phyloP scores from a whole-genome alignment of 2,888 invertebrate genomes.

The Sepiola atlantica region DNA sequence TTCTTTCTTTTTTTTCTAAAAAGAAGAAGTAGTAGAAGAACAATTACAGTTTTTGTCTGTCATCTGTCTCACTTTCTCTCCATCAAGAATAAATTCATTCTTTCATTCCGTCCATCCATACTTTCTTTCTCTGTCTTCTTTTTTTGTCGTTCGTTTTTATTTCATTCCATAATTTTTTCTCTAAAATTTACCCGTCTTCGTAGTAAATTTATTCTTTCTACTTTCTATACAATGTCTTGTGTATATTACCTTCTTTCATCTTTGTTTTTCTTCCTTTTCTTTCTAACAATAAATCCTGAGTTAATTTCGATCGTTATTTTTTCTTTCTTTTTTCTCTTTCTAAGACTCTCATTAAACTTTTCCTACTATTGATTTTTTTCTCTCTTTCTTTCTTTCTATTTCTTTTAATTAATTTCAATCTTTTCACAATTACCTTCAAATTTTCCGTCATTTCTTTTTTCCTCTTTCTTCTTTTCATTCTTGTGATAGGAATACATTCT shows the following conservation, averaged over 20 bases:
- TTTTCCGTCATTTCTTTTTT: background rate
- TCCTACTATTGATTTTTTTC: too few species aligned
- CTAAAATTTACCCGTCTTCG: too few species aligned
- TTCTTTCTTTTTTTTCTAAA: background rate
- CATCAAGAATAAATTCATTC: background rate
- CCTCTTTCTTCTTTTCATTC: background rate
- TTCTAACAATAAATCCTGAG: too few species aligned
- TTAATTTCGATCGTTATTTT: too few species aligned
- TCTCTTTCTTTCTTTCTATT: background rate
- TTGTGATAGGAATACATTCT: too few species aligned
- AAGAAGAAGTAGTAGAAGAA: background rate
- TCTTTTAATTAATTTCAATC: background rate
- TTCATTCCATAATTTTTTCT: background rate
- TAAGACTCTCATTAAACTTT: too few species aligned
- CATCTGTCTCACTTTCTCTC: background rate
- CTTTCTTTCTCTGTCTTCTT: background rate
- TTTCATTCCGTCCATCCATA: background rate
- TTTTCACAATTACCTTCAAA: background rate
- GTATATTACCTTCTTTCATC: too few species aligned
- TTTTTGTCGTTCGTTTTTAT: background rate
- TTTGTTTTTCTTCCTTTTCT: too few species aligned
- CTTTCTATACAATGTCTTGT: too few species aligned
- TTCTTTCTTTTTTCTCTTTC: too few species aligned
- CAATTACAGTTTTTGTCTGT: too few species aligned
- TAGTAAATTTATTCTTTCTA: too few species aligned